Conservation (phyloP, 64 coral and sea anemone genomes). For the Stichodactyla mertensii region DNA sequence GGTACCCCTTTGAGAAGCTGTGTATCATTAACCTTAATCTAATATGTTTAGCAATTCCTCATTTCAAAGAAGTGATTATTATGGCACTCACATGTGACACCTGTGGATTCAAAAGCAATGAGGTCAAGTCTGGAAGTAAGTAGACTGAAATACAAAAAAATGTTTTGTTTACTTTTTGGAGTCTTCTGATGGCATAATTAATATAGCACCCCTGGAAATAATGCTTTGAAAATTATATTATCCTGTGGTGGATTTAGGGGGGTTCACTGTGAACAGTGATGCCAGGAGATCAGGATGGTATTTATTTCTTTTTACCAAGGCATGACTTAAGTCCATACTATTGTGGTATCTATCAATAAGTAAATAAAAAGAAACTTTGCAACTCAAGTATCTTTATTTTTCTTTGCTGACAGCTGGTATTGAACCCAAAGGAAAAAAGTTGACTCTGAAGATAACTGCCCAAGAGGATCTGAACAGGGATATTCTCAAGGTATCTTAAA, state of each 20-base stretch:
- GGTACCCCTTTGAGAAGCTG: no score
- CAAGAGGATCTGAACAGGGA: conserved; percentile 75
- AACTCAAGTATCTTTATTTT: background rate
- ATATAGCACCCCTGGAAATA: no score
- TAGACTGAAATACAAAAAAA: background rate
- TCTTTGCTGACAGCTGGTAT: conserved; percentile 65
- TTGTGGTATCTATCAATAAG: no score
- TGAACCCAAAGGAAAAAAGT: conserved; percentile 61
- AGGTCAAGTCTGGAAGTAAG: conserved; percentile 98
- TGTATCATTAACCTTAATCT: conserved; percentile 2
- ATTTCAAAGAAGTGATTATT: conserved; percentile 97
- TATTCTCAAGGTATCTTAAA: conserved; percentile 65
- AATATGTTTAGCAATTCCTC: conserved; percentile 62
- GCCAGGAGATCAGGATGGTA: no score
- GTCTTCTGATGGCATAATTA: no score
- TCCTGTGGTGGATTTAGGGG: no score
- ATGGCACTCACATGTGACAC: conserved; percentile 82
- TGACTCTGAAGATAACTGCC: conserved; percentile 79
- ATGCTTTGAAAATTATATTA: no score
- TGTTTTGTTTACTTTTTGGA: background rate
- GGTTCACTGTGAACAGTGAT: no score
- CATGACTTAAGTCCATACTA: no score
- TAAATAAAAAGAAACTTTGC: background rate
- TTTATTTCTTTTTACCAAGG: no score
- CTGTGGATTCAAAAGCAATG: conserved; percentile 76